Percentiles rank a stretch among this genome's conserved stretches.
Evolutionary conservation across 1,140 invertebrate species (phyloP).

Genomic region (Ruditapes philippinarum): DNA sequence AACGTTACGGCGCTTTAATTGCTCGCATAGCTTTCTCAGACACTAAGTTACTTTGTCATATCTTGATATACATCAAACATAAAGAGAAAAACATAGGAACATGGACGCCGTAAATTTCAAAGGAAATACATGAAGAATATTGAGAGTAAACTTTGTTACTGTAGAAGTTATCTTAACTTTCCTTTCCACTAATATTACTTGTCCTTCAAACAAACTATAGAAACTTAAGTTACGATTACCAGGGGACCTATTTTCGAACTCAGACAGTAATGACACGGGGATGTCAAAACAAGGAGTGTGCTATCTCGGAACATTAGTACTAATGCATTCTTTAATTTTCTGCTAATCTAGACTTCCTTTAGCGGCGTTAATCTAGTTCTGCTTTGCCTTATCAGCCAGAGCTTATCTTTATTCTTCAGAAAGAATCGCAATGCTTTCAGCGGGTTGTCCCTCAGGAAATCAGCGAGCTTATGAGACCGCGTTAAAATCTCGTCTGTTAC

Average conservation of each 20-base stretch:
- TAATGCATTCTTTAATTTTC: constrained; percentile 69
- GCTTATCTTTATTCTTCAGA: constrained; percentile 69
- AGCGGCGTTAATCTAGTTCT: constrained; percentile 63
- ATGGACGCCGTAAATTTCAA: constrained; percentile 14
- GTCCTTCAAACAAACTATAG: constrained; percentile 40
- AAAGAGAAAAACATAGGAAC: constrained; percentile 8
- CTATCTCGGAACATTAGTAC: constrained; percentile 52
- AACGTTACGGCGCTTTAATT: constrained; percentile 55
- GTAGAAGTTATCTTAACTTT: background rate
- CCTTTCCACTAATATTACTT: background rate
- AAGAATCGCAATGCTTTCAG: constrained; percentile 70
- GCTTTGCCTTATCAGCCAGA: constrained; percentile 43
- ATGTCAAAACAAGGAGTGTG: constrained; percentile 47
- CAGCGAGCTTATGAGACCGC: constrained; percentile 65
- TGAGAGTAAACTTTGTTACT: background rate
- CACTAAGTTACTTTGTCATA: constrained; percentile 64
- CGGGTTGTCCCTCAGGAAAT: constrained; percentile 65
- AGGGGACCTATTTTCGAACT: constrained; percentile 25
- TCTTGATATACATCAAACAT: constrained; percentile 31
- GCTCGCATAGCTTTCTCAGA: constrained; percentile 74
- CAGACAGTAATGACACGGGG: constrained; percentile 58
- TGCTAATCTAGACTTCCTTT: constrained; percentile 66
- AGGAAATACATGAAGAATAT: background rate
- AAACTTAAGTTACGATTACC: constrained; percentile 27
- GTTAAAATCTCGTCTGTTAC: constrained; percentile 56